Evolutionary conservation across 2,113 vertebrate species (phyloP).

Genomic region (Tautogolabrus adspersus): DNA sequence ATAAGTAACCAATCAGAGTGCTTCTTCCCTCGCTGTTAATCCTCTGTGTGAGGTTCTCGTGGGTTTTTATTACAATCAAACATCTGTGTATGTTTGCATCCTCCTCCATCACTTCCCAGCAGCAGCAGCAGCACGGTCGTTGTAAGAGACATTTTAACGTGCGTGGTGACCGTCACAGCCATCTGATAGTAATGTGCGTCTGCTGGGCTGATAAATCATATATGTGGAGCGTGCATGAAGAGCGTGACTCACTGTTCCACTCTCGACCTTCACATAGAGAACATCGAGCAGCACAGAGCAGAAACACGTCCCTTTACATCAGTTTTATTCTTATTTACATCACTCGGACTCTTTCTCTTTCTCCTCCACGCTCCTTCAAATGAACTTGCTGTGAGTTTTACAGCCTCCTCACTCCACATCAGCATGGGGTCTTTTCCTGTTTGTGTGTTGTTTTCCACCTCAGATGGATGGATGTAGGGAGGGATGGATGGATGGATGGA

Average conservation of each 20-base stretch:
- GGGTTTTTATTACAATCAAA: background rate
- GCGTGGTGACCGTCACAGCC: background rate
- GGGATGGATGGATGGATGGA: no score
- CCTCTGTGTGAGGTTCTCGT: background rate
- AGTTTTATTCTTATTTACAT: background rate
- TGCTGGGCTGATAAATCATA: background rate
- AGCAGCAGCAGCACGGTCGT: background rate
- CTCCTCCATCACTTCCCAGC: background rate
- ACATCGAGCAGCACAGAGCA: no score
- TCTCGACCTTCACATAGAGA: background rate
- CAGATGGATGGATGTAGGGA: background rate
- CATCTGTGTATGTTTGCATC: no score
- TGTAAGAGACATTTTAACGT: background rate
- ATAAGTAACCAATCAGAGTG: no score
- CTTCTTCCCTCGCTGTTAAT: background rate
- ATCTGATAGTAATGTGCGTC: background rate
- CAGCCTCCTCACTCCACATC: background rate
- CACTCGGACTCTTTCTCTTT: background rate
- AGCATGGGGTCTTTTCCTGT: slow-evolving; percentile 12
- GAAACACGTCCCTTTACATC: background rate
- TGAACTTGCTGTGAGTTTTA: background rate
- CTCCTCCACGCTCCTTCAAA: background rate
- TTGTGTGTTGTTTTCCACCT: slow-evolving; percentile 23
- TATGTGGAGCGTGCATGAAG: no score
- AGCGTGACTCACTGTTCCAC: slow-evolving; percentile 31